These are phyloP conservation scores for Phyllotreta cruciferae DNA, from an alignment of 2,888 invertebrate species.

Conservation along the genomic window DNA sequence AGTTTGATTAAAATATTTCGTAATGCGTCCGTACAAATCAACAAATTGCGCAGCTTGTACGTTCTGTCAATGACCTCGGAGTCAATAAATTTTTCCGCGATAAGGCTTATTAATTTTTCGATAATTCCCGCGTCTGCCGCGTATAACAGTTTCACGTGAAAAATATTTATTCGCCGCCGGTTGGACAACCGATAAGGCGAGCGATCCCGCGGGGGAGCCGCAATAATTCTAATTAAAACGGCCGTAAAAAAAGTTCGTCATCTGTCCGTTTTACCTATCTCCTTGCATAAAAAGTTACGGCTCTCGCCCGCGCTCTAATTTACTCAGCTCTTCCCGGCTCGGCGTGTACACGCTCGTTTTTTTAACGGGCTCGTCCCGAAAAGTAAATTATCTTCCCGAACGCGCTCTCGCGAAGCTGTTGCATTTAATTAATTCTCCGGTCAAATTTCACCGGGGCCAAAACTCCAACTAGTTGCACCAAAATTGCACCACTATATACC, in stretches of 20 bases:
- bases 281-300: conserved; percentile 8
- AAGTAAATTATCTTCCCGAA: conserved; percentile 13
- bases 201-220: neutral
- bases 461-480: neutral
- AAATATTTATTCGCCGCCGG: conserved; percentile 11
- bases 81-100: conserved; percentile 34
- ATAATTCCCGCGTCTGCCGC: conserved; percentile 15
- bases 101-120: conserved; percentile 22
- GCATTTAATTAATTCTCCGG: conserved; percentile 11
- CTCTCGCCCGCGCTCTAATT: conserved; percentile 1
- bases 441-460: neutral
- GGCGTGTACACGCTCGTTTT: conserved; percentile 6
- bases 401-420: conserved; percentile 6
- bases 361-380: conserved; percentile 13
- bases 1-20: conserved; percentile 26
- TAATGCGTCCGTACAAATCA: conserved; percentile 40
- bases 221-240: neutral
- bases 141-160: conserved; percentile 19
- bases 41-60: conserved; percentile 48
- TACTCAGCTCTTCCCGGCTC: neutral
- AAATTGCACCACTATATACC: too few species aligned
- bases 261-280: neutral
- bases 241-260: neutral
- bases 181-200: conserved; percentile 1
- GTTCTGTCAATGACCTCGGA: conserved; percentile 48